Conservation (phyloP, 2,888 invertebrate species). For the Spisula subtruncata region DNA sequence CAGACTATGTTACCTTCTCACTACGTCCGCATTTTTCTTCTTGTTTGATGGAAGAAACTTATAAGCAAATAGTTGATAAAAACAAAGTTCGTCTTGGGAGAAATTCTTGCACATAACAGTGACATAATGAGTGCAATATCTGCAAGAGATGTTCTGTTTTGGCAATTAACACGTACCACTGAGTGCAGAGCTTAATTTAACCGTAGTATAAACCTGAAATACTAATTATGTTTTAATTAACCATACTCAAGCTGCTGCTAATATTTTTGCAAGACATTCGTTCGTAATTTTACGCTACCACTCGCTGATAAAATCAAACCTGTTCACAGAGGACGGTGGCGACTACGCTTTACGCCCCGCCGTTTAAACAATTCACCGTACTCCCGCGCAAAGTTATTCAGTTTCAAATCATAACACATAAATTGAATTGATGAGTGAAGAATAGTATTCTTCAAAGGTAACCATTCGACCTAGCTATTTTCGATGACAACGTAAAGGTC, state of each 20-base stretch:
- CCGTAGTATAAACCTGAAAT: slow-evolving; percentile 43
- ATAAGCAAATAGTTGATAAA: slow-evolving; percentile 26
- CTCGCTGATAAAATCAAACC: not conserved
- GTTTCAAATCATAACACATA: slow-evolving; percentile 20
- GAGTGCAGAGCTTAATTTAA: slow-evolving; percentile 32
- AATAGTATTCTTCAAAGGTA: not conserved
- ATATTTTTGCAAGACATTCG: slow-evolving; percentile 32
- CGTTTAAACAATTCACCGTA: not conserved
- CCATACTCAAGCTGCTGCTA: slow-evolving; percentile 36
- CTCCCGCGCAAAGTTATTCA: slow-evolving; percentile 22
- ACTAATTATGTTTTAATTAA: slow-evolving; percentile 49
- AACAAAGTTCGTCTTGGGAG: slow-evolving; percentile 17
- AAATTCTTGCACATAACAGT: slow-evolving; percentile 26
- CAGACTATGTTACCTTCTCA: not conserved
- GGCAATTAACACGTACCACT: slow-evolving; percentile 1
- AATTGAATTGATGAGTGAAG: slow-evolving; percentile 6
- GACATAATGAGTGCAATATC: slow-evolving; percentile 21
- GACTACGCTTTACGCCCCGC: slow-evolving; percentile 23
- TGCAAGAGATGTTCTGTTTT: slow-evolving; percentile 16
- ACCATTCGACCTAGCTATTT: not conserved
- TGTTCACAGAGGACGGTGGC: not conserved
- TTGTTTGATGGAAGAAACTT: not conserved
- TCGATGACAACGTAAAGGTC: not conserved
- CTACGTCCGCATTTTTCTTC: not conserved
- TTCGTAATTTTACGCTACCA: slow-evolving; percentile 37